Percentiles rank a stretch among this genome's conserved stretches.
phyloP scores from a whole-genome alignment of 2,113 vertebrate species.

The Galemys pyrenaicus region DNA sequence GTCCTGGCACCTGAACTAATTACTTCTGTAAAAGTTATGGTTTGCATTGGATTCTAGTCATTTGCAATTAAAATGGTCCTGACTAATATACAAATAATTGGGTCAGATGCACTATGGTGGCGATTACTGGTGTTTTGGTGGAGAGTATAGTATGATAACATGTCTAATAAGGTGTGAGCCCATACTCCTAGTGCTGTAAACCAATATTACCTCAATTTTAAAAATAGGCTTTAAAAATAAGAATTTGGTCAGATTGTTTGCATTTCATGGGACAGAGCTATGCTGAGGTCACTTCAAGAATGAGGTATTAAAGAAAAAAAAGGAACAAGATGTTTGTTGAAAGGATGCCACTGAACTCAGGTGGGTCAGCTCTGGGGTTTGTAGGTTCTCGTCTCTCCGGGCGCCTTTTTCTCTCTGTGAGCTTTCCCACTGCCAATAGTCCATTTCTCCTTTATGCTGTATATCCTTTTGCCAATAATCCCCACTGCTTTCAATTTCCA shows the following conservation, averaged over 20 bases:
- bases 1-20: background rate
- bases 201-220: too few species aligned
- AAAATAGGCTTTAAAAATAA: too few species aligned
- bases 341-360: background rate
- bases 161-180: too few species aligned
- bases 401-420: background rate
- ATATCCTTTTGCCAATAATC: background rate
- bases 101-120: too few species aligned
- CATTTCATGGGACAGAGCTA: background rate
- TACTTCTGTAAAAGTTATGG: background rate
- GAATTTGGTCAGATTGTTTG: background rate
- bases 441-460: background rate
- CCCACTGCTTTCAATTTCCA: background rate
- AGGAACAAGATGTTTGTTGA: background rate
- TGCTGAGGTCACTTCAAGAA: background rate
- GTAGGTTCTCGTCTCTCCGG: background rate
- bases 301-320: too few species aligned
- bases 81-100: background rate
- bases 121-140: too few species aligned
- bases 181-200: too few species aligned
- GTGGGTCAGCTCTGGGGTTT: background rate
- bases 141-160: too few species aligned
- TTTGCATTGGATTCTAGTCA: background rate
- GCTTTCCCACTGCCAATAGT: background rate
- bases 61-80: background rate